Percentiles rank a stretch among this genome's conserved stretches.
These are phyloP conservation scores for Amphiduros pacificus DNA, from an alignment of 2,888 invertebrate species.

Conservation along the genomic window DNA sequence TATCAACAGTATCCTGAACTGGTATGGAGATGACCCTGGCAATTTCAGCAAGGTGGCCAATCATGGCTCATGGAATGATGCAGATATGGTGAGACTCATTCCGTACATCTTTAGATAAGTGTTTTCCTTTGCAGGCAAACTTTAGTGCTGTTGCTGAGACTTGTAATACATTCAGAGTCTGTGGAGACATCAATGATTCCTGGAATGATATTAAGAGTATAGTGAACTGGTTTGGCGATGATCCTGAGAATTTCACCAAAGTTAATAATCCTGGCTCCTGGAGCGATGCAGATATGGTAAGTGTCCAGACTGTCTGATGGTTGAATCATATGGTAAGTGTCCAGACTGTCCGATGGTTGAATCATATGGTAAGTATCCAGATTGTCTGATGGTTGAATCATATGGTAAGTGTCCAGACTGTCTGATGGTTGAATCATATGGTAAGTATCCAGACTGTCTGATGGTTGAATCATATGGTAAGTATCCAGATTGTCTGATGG, in stretches of 20 bases:
- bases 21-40: slow-evolving; percentile 93
- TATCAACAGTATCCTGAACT: slow-evolving; percentile 88
- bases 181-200: slow-evolving; percentile 92
- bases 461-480: too few relatives aligned
- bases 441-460: too few relatives aligned
- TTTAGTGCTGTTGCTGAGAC: slow-evolving; percentile 81
- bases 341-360: too few relatives aligned
- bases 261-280: slow-evolving; percentile 94
- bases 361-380: too few relatives aligned
- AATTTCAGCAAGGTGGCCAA: slow-evolving; percentile 86
- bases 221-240: slow-evolving; percentile 92
- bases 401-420: too few relatives aligned
- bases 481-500: too few relatives aligned
- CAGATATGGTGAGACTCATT: slow-evolving; percentile 78
- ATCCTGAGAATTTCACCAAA: slow-evolving; percentile 85
- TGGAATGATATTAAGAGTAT: slow-evolving; percentile 91
- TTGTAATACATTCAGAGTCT: slow-evolving; percentile 95
- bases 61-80: slow-evolving; percentile 96
- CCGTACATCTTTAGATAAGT: neutral
- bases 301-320: too few relatives aligned
- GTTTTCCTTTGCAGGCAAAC: slow-evolving; percentile 61
- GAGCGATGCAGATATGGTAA: slow-evolving; percentile 97
- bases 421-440: too few relatives aligned
- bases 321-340: too few relatives aligned
- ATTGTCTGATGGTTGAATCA: too few relatives aligned